Evolutionary conservation across 1,140 invertebrate species (phyloP), one percentile per base, ranked within the genome.

Genomic region (Platorchestia sp.): DNA sequence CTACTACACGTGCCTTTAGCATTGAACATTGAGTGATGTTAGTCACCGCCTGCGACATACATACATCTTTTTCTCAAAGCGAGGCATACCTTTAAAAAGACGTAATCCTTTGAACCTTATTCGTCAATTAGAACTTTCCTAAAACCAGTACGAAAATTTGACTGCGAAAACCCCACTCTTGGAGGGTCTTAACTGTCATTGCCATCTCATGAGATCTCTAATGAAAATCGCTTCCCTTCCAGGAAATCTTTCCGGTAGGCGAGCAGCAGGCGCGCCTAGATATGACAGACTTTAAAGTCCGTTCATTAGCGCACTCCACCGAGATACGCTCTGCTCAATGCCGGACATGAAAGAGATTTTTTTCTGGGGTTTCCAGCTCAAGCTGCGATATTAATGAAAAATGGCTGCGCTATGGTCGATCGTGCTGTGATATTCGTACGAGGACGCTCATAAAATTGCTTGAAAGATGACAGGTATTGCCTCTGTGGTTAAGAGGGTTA

Each of bases 221-320:
- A 47, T 93, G 91, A 93, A 93, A 93, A 93, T 93, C 45, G 44
- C 45, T 10, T 47, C 45, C 91, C 45, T 93, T 93, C 3, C 3
- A 93, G 45, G 91, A n/a, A 93, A 93, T 93, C 91, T 93, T 45
- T 93, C 10, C 14, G 3, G 36, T 40, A 41, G 91, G 22, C 27
- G 43, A 93, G 91, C 10, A 41, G 87, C 16, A 44, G 87, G 87
- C n/a, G 36, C n/a, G 43, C 10, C 87, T 3, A 90, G 87, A 90
- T 40, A 93, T 45, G 45, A 93, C 91, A 45, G 91, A 93, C 41
- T 93, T 93, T 93, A 93, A 93, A 40, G 45, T 93, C 44, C 91
- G 91, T 45, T 93, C 91, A 93, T 93, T 93, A 93, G 45, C 91
- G 40, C 91, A 47, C 91, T 45, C 44, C 45, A 93, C 41, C 14